These are phyloP conservation scores for Typhlomys cinereus DNA, from an alignment of 2,113 vertebrate genomes.

Conservation along the genomic window DNA sequence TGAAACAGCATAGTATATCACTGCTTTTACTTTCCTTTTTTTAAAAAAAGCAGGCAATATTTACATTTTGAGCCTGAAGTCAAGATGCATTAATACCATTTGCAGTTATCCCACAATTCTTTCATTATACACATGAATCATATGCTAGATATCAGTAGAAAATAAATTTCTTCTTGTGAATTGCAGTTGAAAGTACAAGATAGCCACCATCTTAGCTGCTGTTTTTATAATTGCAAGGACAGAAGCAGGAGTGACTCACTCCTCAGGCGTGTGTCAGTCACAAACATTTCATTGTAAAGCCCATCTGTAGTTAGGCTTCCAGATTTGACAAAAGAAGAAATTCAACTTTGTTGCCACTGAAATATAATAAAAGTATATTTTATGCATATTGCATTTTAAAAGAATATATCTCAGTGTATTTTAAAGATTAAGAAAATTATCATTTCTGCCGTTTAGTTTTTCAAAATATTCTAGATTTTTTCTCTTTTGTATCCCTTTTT, in stretches of 20 bases:
- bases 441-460: slow-evolving; percentile 21
- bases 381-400: background rate
- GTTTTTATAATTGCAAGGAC: background rate
- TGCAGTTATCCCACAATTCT: slow-evolving; percentile 14
- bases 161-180: slow-evolving; percentile 8
- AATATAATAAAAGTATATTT: too few relatives aligned
- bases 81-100: background rate
- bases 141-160: background rate
- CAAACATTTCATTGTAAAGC: background rate
- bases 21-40: background rate
- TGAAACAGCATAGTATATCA: background rate
- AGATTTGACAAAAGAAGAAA: background rate
- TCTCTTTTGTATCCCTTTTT: background rate
- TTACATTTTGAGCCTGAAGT: background rate
- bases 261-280: background rate
- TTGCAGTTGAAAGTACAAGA: background rate
- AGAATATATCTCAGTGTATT: background rate
- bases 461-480: background rate
- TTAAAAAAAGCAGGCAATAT: background rate
- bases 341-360: background rate
- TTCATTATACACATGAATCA: background rate
- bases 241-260: background rate
- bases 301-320: background rate
- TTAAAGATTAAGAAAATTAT: background rate
- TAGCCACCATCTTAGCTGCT: background rate